Evolutionary conservation across 2,113 vertebrate species (phyloP).

Genomic region (Galbula dea): DNA sequence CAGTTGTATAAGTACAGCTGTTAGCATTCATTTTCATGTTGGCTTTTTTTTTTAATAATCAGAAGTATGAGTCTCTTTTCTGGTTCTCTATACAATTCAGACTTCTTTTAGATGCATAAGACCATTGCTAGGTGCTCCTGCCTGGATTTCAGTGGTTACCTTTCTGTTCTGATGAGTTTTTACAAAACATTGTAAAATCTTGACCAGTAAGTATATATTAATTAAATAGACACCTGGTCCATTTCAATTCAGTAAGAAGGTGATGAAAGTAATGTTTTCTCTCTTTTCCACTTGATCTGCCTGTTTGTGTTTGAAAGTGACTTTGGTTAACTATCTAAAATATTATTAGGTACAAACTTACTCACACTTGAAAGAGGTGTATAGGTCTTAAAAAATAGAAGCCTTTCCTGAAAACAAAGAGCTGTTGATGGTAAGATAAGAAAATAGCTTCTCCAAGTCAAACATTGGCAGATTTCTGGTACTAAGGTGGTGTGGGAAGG

Average conservation of each 20-base stretch:
- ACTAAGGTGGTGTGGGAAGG: not conserved
- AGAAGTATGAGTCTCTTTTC: not conserved
- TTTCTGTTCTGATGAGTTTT: not conserved
- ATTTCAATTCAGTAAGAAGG: not conserved
- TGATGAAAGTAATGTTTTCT: not conserved
- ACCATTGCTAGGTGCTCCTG: no score
- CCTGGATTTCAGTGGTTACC: no score
- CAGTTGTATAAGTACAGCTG: not conserved
- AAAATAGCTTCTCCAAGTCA: not conserved
- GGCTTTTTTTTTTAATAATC: not conserved
- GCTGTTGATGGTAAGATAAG: not conserved
- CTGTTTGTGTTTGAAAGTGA: not conserved
- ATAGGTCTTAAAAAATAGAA: not conserved
- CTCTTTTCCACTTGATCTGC: not conserved
- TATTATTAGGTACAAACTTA: no score
- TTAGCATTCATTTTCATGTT: not conserved
- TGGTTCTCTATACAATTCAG: not conserved
- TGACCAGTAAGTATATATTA: not conserved
- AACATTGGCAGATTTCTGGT: not conserved
- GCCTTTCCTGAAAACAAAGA: not conserved
- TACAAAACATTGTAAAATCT: not conserved
- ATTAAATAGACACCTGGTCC: not conserved
- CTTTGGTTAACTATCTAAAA: not conserved
- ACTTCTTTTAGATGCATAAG: not conserved
- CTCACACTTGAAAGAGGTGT: no score